Evolutionary conservation across 2,113 vertebrate genomes (phyloP), one percentile per base, ranked within the genome.

Genomic region (Nanger granti): DNA sequence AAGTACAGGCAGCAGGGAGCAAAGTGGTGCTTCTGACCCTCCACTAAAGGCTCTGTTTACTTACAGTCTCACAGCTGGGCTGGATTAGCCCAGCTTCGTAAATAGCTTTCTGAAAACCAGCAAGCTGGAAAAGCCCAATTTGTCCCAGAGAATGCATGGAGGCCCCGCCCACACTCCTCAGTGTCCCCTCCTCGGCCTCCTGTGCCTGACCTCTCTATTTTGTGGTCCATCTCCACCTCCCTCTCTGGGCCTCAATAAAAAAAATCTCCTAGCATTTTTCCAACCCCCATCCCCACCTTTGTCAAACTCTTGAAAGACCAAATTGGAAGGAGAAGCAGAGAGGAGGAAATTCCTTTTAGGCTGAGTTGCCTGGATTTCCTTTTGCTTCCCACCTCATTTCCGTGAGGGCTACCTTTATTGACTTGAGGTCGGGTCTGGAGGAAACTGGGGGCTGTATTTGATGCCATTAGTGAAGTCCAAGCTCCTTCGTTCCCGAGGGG

Each of bases 11-110:
- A n/a, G 49, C 20, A 22, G 24, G 82, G 8, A 79, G 31, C n/a
- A 24, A 15, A 83, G 47, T 83, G 73, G 44, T 47, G 57, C 37
- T 4, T 60, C 54, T 9, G 59, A 80, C 22, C 69, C 44, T 76
- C 73, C 55, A 44, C 62, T 59, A 93, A 47, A 83, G 90, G 91
- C 41, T 54, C 55, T 55, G 86, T 95, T 94, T 95, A 94, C 97
- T 93, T 49, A 59, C 4, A 34, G 95, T 87, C 83, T 28, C 85
- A 91, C 97, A 97, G 94, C 97, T 95, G 95, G 93, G 91, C 64
- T 84, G 76, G 91, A 95, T 97, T 95, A 98, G 94, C 55, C 89
- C 66, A 97, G 91, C 95, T 97, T 97, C 12, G 18, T 83, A 97
- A 97, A 97, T n/a, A 96, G 96, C 94, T 98, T 97, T 96, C 76